Base-by-base conservation (phyloP, 2,797 vertebrate species). In the Sebastes cheni region DNA sequence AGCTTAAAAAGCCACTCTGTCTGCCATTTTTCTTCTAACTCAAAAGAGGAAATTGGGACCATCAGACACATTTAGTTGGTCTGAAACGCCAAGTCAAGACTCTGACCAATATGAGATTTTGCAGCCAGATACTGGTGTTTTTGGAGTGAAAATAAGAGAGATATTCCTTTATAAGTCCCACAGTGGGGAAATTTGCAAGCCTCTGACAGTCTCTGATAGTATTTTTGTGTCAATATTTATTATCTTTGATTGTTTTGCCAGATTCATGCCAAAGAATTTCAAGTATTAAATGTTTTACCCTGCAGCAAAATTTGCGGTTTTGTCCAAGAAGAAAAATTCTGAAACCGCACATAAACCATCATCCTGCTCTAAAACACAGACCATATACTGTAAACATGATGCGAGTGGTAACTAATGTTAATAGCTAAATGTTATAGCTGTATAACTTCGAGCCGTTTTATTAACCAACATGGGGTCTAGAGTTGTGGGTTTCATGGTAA, bases 1-100 rank as follows among this genome's bases (percentile, higher is more conserved):
- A 71, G 36, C 30, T 16, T 13, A 56, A 39, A 39, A 25, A 52
- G 22, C 29, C 6, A 16, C 42, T 46, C 16, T 62, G 67, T 75
- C 34, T 75, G 8, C 23, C 9, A 11, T 34, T 32, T 39, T 0
- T 34, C 18, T 77, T 50, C 67, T 2, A 4, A 11, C 22, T 69
- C 12, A 58, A 56, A 82, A 77, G 62, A 71, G 75, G 72, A 82
- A 75, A 75, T 66, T 77, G 32, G 69, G 36, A 54, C n/a, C 9
- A 39, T 22, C 18, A 56, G 66, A 71, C 16, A 10, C 2, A 52
- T 73, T 72, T 46, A 18, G 22, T 9, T 72, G n/a, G 27, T 52
- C 50, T 76, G 50, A 66, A 67, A 75, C 0, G 3, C 32, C 20
- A 66, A 56, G 52, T 34, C 6, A 36, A 46, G 42, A 23, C 36